Base-by-base conservation (phyloP, 2,797 vertebrate species). In the Brachyrhaphis roseni region DNA sequence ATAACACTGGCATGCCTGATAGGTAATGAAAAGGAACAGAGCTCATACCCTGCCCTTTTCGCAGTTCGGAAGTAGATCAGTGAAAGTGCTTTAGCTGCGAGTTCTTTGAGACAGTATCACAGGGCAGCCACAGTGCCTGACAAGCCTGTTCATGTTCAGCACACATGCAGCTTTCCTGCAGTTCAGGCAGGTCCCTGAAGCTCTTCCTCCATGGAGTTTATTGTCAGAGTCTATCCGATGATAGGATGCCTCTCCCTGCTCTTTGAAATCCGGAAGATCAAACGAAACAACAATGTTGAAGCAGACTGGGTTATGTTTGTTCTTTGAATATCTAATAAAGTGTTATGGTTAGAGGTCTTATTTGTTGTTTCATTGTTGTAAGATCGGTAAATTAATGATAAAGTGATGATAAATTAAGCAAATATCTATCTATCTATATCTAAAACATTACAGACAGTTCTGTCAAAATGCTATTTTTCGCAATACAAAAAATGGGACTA, bases 261-360 rank as follows among this genome's bases (percentile, higher is more conserved):
- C 90, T 93, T 93, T 94, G 91, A 94, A 93, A 93, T 92, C 90
- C 73, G 76, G 84, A 83, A 92, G 91, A 95, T 94, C 93, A 95
- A 94, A 94, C 88, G 89, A 85, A 93, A 90, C 89, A 92, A 89
- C 86, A 78, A 74, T 87, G 89, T 88, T 90, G 88, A 89, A 57
- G 78, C 89, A 88, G 88, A 74, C 75, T 83, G 81, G 91, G 91
- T 84, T 89, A 82, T 92, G 89, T 93, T 91, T 93, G 90, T 86
- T 88, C 86, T 92, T 79, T 93, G 88, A 92, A 93, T 93, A 88
- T 91, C 88, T 91, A 91, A 94, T 93, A 77, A 80, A 74, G 86
- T 90, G 91, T 86, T 90, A 86, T 89, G 82, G 87, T 89, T 87
- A 80, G 89, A 85, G 87, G 88, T 86, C 88, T 81, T 85, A 86